Base-by-base conservation (phyloP, 2,797 vertebrate species). In the Paratrypauchen microcephalus region DNA sequence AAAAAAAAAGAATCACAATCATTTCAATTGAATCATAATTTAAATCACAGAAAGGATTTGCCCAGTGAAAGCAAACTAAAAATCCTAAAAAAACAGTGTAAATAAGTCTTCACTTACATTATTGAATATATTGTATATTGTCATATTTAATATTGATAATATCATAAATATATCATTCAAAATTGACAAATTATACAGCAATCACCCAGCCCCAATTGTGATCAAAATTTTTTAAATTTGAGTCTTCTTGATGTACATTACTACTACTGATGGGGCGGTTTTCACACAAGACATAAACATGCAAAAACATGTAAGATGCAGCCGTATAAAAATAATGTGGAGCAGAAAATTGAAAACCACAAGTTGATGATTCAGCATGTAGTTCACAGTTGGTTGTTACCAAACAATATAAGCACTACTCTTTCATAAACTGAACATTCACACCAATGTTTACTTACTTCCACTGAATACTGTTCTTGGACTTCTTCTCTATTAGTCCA, bases 401-500 rank as follows among this genome's bases (percentile, higher is more conserved):
- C 9, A 6, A n/a, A 60, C 30, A 32, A 30, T 4, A 59, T 13
- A 19, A n/a, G 18, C 19, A 19, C 16, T 5, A 62, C 30, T 23
- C 4, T 15, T 23, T 45, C 4, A 36, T 41, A 3, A 50, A 52
- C 1, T 66, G 50, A 39, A 36, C 19, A 32, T 32, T 36, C 4
- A 55, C 6, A 55, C 54, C 9, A 1, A 39, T 69, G 18, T 1
- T 1, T 4, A 94, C 98, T 95, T 91, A 99, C 98, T 99, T 99
- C 98, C 98, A 99, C 72, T 99, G 98, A 84, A 99, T 99, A 78
- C 98, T 99, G 93, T 99, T 99, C 87, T 99, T 99, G 65, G 98
- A 99, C 79, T 99, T 99, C 90, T 99, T 99, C 91, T 99, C 98
- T 0, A 99, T 99, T 68, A 99, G 82, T 9, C 97, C 98, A 0